A percentile compares a stretch with the other conserved stretches of the same genome.
These are phyloP conservation scores for Xylota segnis DNA, from an alignment of 2,888 invertebrate species.

Conservation along the genomic window DNA sequence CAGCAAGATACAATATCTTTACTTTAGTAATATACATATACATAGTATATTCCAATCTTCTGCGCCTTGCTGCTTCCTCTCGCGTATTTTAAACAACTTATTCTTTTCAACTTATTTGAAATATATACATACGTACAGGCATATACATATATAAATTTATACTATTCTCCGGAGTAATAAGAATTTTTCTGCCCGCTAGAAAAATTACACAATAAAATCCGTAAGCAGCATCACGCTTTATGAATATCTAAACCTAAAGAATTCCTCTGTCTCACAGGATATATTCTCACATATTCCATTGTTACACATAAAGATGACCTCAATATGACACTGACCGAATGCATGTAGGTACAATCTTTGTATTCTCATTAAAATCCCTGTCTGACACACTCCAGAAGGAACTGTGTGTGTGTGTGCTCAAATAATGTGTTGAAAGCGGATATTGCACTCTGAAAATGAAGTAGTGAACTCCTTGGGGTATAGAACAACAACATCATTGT, in stretches of 20 bases:
- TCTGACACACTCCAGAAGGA: conserved; percentile 48
- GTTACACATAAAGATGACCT: conserved; percentile 58
- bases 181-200: not conserved
- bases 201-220: not conserved
- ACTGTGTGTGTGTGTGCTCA: conserved; percentile 33
- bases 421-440: conserved; percentile 67
- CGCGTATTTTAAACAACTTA: too few species aligned
- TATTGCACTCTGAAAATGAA: conserved; percentile 68
- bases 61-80: too few species aligned
- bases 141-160: too few species aligned
- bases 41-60: too few species aligned
- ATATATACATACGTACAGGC: too few species aligned
- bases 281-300: conserved; percentile 24
- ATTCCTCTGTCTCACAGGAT: conserved; percentile 14
- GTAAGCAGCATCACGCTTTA: not conserved
- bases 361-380: conserved; percentile 71
- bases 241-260: conserved; percentile 11
- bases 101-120: too few species aligned
- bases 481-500: conserved; percentile 70
- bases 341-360: conserved; percentile 57
- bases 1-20: too few species aligned
- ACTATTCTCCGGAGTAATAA: not conserved
- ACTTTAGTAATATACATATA: too few species aligned
- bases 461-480: conserved; percentile 68
- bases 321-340: conserved; percentile 75